A percentile compares a stretch with the other conserved stretches of the same genome.
Evolutionary conservation across 1,140 invertebrate genomes (phyloP).

Genomic region (Drosophila orosa): DNA sequence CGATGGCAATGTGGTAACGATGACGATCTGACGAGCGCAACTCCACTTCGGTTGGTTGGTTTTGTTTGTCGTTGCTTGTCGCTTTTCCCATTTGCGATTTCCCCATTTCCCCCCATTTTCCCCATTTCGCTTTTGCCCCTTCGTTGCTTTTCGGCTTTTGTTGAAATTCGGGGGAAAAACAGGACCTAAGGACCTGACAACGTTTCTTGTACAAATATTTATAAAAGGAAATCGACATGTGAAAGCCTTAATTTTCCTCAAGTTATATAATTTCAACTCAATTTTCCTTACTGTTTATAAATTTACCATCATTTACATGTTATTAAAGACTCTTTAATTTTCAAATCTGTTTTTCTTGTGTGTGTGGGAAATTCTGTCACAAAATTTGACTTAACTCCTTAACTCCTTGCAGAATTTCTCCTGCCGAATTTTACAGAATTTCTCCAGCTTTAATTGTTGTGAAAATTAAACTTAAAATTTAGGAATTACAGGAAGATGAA

Average conservation of each 20-base stretch:
- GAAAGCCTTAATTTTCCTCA: not conserved
- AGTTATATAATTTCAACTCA: not conserved
- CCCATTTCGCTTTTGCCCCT: not conserved
- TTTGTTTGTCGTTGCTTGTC: constrained; percentile 43
- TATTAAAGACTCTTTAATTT: not conserved
- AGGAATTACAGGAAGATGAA: too few relatives aligned
- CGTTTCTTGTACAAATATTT: not conserved
- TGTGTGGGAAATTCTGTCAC: not conserved
- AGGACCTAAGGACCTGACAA: not conserved
- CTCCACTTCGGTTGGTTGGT: constrained; percentile 43
- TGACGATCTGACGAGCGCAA: constrained; percentile 37
- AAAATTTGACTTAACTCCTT: not conserved
- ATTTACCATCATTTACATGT: not conserved
- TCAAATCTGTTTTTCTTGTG: not conserved
- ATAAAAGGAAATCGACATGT: not conserved
- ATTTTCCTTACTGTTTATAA: not conserved
- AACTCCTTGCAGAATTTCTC: not conserved
- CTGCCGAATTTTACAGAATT: not conserved
- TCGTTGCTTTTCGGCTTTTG: constrained; percentile 15
- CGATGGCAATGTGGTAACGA: constrained; percentile 29
- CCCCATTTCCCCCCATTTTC: constrained; percentile 8
- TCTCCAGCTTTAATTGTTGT: not conserved
- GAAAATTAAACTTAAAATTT: not conserved
- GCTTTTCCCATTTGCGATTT: constrained; percentile 27
- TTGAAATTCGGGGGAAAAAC: constrained; percentile 15